Base-by-base conservation (phyloP, 2,888 invertebrate species). In the Brenthis ino region DNA sequence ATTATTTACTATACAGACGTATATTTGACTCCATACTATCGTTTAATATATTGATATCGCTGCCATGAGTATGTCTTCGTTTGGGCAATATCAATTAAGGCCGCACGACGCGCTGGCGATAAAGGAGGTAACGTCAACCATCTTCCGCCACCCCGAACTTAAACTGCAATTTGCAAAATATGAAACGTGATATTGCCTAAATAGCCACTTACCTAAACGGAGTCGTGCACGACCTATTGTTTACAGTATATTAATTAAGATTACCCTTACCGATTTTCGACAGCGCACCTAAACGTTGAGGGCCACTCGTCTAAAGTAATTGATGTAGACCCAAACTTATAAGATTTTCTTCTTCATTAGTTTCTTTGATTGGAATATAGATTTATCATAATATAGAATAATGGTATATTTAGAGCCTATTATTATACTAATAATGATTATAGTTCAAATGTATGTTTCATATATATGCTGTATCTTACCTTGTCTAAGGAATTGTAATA, bases 141-240 rank as follows among this genome's bases (percentile, higher is more conserved):
- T 74, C 77, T 70, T 73, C 72, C 72, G 56, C 68, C 71, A 64
- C 58, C 68, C 65, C 71, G 69, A 80, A 80, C 80, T 82, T 77
- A 80, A 86, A 86, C 83, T 76, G 74, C 74, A 77, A 77, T 77
- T 76, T 88, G 81, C 82, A 83, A 87, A 87, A 85, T 83, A 85
- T 82, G 80, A 88, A 87, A 90, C 91, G 91, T 91, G 90, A 82
- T 87, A 85, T 85, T 81, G 88, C 88, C 80, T 91, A 89, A 91
- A 88, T 82, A 89, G 85, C 81, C 85, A 83, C 85, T 87, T 85
- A 82, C 80, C 82, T 81, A 81, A 84, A 85, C 84, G 83, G 81
- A 85, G 82, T 82, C 77, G 78, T 75, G 77, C 76, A 76, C 73
- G 80, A 81, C 80, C 80, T 80, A 80, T 82, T 80, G 88, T 89